Evolutionary conservation across 2,797 vertebrate species (phyloP).

Genomic region (Pantherophis vulpinus): DNA sequence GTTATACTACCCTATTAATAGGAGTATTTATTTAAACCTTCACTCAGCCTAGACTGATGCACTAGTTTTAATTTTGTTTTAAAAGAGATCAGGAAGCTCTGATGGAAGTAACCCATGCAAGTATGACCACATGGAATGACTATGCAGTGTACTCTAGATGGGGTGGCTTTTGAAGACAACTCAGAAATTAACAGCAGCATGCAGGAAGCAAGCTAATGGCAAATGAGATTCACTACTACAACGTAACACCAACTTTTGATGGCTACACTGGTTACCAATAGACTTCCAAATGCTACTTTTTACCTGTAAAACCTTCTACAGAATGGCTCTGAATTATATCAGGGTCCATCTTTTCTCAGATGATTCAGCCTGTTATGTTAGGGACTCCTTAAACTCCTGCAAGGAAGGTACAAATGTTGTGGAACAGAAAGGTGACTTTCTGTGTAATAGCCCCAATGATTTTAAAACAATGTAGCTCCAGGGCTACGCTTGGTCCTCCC

Average conservation of each 20-base stretch:
- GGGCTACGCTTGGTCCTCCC: background rate
- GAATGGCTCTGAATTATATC: background rate
- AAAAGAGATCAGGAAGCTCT: background rate
- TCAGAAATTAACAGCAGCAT: background rate
- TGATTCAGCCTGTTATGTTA: background rate
- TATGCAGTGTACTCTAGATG: background rate
- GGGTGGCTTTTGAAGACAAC: background rate
- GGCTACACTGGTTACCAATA: background rate
- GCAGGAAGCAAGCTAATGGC: background rate
- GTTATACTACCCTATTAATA: background rate
- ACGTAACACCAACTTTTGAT: background rate
- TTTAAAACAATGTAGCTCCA: background rate
- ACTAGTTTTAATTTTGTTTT: background rate
- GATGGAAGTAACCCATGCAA: background rate
- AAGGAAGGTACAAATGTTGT: background rate
- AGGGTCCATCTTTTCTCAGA: background rate
- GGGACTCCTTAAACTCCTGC: background rate
- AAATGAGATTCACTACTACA: background rate
- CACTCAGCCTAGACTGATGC: background rate
- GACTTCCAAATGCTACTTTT: background rate
- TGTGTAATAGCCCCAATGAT: background rate
- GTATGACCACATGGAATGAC: background rate
- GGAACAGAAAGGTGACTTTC: background rate
- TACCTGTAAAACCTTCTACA: background rate
- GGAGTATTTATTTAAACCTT: background rate